These are phyloP conservation scores for Acanthaster planci DNA, from an alignment of 35 echinoderm and acorn worm species.

Conservation along the genomic window DNA sequence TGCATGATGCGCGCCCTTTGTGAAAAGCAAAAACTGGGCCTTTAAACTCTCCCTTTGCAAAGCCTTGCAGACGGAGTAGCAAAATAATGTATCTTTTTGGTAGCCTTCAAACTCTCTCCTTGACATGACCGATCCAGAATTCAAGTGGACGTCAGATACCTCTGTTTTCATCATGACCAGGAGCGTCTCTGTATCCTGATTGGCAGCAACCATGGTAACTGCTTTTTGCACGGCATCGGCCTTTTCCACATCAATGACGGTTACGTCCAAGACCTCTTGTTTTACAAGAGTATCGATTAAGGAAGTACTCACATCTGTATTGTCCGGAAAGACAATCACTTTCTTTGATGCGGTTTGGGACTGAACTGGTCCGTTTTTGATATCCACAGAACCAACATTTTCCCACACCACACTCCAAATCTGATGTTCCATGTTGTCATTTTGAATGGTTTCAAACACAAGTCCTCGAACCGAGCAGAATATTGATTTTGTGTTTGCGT, in stretches of 20 bases:
- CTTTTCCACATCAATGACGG: background rate
- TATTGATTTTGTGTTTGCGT: constrained; percentile 35
- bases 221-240: background rate
- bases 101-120: background rate
- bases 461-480: constrained; percentile 36
- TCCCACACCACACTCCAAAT: constrained; percentile 33
- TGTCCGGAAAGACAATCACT: constrained; percentile 25
- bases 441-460: constrained; percentile 38
- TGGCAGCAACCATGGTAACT: background rate
- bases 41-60: background rate
- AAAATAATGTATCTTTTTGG: background rate
- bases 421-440: constrained; percentile 14
- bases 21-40: constrained; percentile 1
- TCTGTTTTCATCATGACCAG: constrained; percentile 16
- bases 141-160: background rate
- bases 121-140: constrained; percentile 3
- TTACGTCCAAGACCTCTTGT: background rate
- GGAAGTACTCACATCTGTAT: background rate
- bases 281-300: background rate
- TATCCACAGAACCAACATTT: background rate
- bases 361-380: background rate
- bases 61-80: background rate
- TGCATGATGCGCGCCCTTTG: constrained; percentile 12
- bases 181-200: background rate
- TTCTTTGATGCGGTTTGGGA: background rate